Evolutionary conservation across 1,140 invertebrate species (phyloP), one percentile per base, ranked within the genome.

Genomic region (Apis cerana): DNA sequence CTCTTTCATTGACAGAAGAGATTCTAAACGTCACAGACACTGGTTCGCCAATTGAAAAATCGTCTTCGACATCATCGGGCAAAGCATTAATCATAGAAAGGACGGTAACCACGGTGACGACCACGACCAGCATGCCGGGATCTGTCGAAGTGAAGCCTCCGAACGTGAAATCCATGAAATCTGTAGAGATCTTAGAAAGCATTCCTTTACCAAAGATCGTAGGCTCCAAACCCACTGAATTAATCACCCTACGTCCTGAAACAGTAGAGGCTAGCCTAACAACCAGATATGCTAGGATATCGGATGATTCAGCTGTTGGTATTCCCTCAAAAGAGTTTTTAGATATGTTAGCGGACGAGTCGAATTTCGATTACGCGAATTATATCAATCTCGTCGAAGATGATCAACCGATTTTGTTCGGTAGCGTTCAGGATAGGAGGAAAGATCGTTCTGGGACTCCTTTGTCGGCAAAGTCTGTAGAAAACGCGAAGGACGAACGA

Each of bases 211-310:
- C 86, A 43, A 87, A 82, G 75, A 87, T 83, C 68, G 81, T 86
- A 75, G 81, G 69, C 62, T 81, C 86, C 19, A 91, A 90, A 80
- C 17, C 69, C 23, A 89, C 89, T 27, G 90, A 92, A 86, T 86
- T 92, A 62, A 85, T 94, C 69, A 89, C 89, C 75, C 88, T 94
- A 77, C 87, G 89, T 77, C 92, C 92, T 33, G 92, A 91, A 75
- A 92, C 67, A 33, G 92, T 92, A 76, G 93, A 94, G 80, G 89
- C 91, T 74, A 92, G 87, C 85, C 79, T 93, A 80, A 91, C 87
- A 56, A 93, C 92, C 12, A 93, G 89, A 62, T 93, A 92, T 78
- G 92, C 91, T 77, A 91, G 85, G 83, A 83, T 90, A 58, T 62
- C 81, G 23, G 67, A 72, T 43, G 83, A 88, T 82, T 61, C 85